Conservation (phyloP, 1,140 invertebrate species). For the Aphis gossypii region DNA sequence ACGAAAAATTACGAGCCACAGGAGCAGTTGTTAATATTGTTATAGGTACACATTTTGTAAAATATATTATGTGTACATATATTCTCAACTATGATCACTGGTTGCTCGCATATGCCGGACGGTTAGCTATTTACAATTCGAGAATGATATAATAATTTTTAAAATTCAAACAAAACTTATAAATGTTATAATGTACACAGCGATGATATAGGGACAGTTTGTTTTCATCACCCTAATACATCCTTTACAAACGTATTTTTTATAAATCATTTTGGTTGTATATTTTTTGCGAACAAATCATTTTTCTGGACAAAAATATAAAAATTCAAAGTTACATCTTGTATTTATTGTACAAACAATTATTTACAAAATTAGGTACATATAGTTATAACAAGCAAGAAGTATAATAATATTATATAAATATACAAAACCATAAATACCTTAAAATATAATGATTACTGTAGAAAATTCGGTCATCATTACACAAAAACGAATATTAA, state of each 20-base stretch:
- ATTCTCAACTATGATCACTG: background rate
- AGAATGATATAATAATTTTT: background rate
- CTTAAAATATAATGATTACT: background rate
- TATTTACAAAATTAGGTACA: slow-evolving; percentile 28
- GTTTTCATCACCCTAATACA: background rate
- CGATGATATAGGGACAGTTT: background rate
- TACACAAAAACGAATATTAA: background rate
- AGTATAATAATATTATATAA: background rate
- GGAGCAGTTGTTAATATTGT: background rate
- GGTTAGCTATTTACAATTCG: background rate
- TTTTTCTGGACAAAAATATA: background rate
- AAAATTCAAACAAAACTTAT: background rate
- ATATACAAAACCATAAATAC: slow-evolving; percentile 25
- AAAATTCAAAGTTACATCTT: background rate
- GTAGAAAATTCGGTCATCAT: background rate
- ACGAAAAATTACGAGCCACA: background rate
- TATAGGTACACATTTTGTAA: no score
- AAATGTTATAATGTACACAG: background rate
- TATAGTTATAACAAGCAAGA: background rate
- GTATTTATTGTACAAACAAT: slow-evolving; percentile 12
- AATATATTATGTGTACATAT: background rate
- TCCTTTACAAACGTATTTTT: background rate
- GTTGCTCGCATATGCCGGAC: background rate
- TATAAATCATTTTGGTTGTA: background rate
- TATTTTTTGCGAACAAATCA: background rate